Base-by-base conservation (phyloP, 2,797 vertebrate species). In the Pantherophis alleghaniensis region DNA sequence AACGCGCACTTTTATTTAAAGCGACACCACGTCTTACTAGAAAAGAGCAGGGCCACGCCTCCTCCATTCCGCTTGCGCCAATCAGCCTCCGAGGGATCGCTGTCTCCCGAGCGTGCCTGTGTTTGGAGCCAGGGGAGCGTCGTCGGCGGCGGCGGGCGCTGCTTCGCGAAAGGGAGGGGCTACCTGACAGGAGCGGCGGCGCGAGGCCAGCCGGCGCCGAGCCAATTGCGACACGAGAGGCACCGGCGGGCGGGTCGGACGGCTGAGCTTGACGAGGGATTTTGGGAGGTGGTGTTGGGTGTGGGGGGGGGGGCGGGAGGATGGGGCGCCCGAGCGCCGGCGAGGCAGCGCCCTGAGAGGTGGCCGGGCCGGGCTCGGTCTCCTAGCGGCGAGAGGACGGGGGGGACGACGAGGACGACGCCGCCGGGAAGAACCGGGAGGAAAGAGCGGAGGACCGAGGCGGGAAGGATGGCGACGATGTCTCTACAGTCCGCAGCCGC, bases 151-250 rank as follows among this genome's bases (percentile, higher is more conserved):
- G 14, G 32, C 7, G 32, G 22, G 42, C 28, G 37, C 18, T 22
- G 74, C 20, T 20, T 42, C 3, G 47, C 16, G 12, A 61, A 59
- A n/a, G 92, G 95, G 94, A 66, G 94, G 95, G 93, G 94, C 93
- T 91, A 94, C 90, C 93, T 95, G 93, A 69, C 93, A n/a, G 92
- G 86, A 92, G 90, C 60, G 86, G 93, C 91, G 18, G 79, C 83
- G 92, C 86, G 83, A 94, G 94, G 88, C 94, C 47, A 89, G 87
- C 92, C 12, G 94, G 91, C 12, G 86, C 86, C 87, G 28, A 88
- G 90, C 28, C 42, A 18, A 57, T 91, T 87, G 91, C 91, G 91
- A 87, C 93, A 51, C 37, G 56, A 51, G 37, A 22, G 53, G 87
- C 5, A 26, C 37, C 14, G 92, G 16, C 53, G 60, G 88, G 88